phyloP scores from a whole-genome alignment of 2,888 invertebrate species.

The Chouioia cunea region DNA sequence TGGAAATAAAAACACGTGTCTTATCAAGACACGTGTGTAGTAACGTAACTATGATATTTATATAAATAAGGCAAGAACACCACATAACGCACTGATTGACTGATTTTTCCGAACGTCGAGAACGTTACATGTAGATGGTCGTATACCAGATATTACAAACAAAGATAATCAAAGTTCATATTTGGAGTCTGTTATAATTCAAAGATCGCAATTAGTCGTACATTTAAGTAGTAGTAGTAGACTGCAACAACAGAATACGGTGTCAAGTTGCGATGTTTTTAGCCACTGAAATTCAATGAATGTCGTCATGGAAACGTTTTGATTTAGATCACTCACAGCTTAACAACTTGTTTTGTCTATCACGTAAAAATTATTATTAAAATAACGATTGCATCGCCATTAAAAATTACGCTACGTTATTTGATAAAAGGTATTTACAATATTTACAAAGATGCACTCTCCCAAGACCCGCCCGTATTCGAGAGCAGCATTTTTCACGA shows the following conservation, averaged over 20 bases:
- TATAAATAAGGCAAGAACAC: constrained; percentile 49
- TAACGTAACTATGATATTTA: constrained; percentile 2
- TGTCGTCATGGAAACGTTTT: too few species aligned
- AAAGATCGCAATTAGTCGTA: too few species aligned
- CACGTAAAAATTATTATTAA: constrained; percentile 3
- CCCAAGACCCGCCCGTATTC: neutral
- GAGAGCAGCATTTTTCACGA: constrained; percentile 11
- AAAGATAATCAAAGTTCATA: neutral
- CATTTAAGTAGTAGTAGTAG: too few species aligned
- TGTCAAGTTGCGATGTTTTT: too few species aligned
- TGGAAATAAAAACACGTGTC: too few species aligned
- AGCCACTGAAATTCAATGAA: too few species aligned
- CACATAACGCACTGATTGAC: constrained; percentile 33
- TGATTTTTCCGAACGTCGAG: constrained; percentile 5
- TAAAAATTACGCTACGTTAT: neutral
- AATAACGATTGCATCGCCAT: constrained; percentile 18
- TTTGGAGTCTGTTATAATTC: too few species aligned
- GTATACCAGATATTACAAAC: constrained; percentile 6
- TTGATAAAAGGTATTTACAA: constrained; percentile 32
- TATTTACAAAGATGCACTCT: constrained; percentile 31
- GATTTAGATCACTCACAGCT: too few species aligned
- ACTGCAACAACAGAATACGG: too few species aligned
- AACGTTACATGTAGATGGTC: constrained; percentile 5
- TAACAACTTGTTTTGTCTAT: too few species aligned
- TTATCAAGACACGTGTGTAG: neutral